These are phyloP conservation scores for Heliconius himera DNA, from an alignment of 1,140 invertebrate species.

Conservation along the genomic window DNA sequence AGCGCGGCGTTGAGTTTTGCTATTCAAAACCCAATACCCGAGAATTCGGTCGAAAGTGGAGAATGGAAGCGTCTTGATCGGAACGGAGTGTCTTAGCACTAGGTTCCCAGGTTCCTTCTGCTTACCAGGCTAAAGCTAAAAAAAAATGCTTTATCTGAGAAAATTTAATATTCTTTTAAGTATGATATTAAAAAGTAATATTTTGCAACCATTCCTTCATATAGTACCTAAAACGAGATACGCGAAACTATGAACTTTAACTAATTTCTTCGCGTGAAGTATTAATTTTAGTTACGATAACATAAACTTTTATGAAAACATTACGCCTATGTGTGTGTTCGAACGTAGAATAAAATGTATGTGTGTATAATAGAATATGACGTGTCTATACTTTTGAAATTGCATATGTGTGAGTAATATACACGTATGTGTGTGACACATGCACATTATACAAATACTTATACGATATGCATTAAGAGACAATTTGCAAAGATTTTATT, in stretches of 20 bases:
- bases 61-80: too few species aligned
- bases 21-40: too few species aligned
- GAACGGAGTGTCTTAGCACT: neutral
- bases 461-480: neutral
- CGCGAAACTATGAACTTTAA: neutral
- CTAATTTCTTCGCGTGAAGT: constrained; percentile 10
- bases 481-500: neutral
- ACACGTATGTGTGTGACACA: neutral
- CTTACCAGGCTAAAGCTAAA: too few species aligned
- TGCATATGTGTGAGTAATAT: neutral
- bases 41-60: too few species aligned
- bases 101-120: too few species aligned
- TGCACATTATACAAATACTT: neutral
- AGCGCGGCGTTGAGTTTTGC: too few species aligned
- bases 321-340: neutral
- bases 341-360: neutral
- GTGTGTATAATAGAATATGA: neutral
- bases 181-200: too few species aligned
- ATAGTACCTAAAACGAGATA: neutral
- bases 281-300: constrained; percentile 11
- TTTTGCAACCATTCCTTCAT: neutral
- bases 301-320: constrained; percentile 14
- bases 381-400: neutral
- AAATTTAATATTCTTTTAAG: too few species aligned
- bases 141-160: too few species aligned